A percentile compares a stretch with the other conserved stretches of the same genome.
Conservation (phyloP, 2,888 invertebrate species). For the Drosophila ezoana region DNA sequence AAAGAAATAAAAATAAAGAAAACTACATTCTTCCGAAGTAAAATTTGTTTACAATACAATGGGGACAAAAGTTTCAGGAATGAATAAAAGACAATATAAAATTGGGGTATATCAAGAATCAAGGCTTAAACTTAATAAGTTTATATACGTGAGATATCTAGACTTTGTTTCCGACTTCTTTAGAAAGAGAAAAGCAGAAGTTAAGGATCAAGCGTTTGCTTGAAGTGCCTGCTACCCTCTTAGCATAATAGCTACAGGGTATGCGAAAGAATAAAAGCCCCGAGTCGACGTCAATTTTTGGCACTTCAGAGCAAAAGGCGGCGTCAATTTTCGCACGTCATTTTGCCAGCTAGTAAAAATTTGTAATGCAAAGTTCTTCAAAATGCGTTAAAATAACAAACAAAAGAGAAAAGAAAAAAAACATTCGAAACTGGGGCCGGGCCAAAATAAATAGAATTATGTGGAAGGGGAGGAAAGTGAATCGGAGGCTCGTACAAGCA, state of each 20-base stretch:
- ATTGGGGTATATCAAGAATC: too few species aligned
- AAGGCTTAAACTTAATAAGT: too few species aligned
- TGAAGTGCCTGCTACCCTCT: too few species aligned
- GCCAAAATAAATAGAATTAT: conserved; percentile 41
- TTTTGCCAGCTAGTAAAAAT: conserved; percentile 50
- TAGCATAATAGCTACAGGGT: conserved; percentile 10
- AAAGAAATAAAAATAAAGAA: too few species aligned
- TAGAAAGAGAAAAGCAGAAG: too few species aligned
- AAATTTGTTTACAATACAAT: too few species aligned
- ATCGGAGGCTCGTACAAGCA: conserved; percentile 24
- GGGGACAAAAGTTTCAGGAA: too few species aligned
- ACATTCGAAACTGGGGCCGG: background rate
- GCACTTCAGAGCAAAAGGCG: conserved; percentile 50
- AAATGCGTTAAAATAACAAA: conserved; percentile 62
- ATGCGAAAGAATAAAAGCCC: conserved; percentile 15
- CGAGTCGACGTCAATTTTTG: conserved; percentile 60
- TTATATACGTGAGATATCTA: too few species aligned
- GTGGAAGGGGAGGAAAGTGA: background rate
- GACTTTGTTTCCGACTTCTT: too few species aligned
- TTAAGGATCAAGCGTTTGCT: too few species aligned
- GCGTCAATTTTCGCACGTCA: conserved; percentile 64
- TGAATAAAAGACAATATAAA: too few species aligned
- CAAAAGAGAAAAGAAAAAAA: background rate
- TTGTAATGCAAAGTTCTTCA: conserved; percentile 68
- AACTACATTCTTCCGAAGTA: too few species aligned